Conservation (phyloP, 2,113 vertebrate genomes). For the Furnarius figulus region DNA sequence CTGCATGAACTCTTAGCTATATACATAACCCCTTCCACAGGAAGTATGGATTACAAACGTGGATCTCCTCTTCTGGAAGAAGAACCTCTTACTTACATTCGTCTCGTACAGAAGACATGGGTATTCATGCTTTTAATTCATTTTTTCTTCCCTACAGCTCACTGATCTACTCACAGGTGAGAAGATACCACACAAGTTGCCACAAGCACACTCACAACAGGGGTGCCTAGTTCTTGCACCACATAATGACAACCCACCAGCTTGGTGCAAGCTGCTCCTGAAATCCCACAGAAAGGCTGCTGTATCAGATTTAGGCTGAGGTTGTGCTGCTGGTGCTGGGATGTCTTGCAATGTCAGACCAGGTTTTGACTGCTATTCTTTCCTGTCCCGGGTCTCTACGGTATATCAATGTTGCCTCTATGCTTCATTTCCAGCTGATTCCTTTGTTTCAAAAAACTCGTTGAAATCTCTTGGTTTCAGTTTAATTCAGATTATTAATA, state of each 20-base stretch:
- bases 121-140: neutral
- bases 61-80: neutral
- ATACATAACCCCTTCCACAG: neutral
- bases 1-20: neutral
- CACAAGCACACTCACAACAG: neutral
- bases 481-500: neutral
- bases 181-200: neutral
- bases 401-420: neutral
- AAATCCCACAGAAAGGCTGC: neutral
- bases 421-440: neutral
- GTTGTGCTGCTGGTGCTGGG: neutral
- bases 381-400: neutral
- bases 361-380: neutral
- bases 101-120: neutral
- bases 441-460: neutral
- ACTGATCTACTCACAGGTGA: neutral
- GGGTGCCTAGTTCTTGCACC: neutral
- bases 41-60: neutral
- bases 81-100: neutral
- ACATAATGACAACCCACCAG: neutral
- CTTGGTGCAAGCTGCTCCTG: neutral
- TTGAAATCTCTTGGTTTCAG: neutral
- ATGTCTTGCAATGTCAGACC: neutral
- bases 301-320: neutral
- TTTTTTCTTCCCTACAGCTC: neutral